Base-by-base conservation (phyloP, 1,140 invertebrate species). In the Drosophila malerkotliana region DNA sequence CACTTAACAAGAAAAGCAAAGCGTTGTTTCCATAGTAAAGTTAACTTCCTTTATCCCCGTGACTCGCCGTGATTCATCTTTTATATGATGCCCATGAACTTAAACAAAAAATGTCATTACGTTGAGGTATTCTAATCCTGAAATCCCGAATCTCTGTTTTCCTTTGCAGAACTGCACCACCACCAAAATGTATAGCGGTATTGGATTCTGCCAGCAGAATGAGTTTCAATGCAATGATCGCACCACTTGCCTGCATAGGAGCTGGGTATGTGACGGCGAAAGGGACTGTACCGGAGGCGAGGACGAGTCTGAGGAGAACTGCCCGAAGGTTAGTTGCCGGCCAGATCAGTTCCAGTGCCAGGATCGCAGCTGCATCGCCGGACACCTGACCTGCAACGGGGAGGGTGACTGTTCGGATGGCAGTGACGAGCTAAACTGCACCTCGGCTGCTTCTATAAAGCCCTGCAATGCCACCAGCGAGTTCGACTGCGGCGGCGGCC, bases 211-310 rank as follows among this genome's bases (percentile, higher is more conserved):
- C 87, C 92, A 93, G 59, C 90, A 91, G 2, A 92, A 92, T 12
- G 96, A 98, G 81, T 99, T 97, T 90, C 94, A 96, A 66, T 99
- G 98, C 91, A 94, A 93, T 1, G 97, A 97, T 92, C 93, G 93
- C 18, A 93, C 97, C 34, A 97, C 97, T 15, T 99, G 98, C 91
- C 95, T 99, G 21, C 95, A 96, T 77, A 94, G 93, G 21, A 94
- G 93, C 3, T 98, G 96, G 96, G 92, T 97, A 0, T 98, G 97
- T 91, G 97, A 98, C 88, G 97, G 97, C 0, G 95, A 96, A 67
- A 93, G 92, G 4, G 97, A 98, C 88, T 98, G 97, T 84, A 94
- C 95, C 0, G 95, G 96, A 83, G 96, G 96, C 5, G 94, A 94
- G 0, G 97, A 98, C 88, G 97, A 98, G 90, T 93, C 93, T 0